These are phyloP conservation scores for Siphamia tubifer DNA, from an alignment of 2,113 vertebrate species.

Conservation along the genomic window DNA sequence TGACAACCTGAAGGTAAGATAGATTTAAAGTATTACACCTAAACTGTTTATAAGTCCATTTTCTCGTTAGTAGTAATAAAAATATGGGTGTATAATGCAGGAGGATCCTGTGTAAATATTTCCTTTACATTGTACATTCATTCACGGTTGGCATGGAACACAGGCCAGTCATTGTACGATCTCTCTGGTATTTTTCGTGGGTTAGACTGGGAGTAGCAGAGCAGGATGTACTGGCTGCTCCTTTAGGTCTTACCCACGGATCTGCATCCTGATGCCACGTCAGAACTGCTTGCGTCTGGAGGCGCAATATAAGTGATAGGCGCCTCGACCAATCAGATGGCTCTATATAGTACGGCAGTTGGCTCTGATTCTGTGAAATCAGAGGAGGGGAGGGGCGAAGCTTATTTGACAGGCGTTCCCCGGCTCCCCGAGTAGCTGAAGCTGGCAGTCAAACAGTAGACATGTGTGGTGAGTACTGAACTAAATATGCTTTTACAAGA, in stretches of 20 bases:
- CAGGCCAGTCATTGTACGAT: background rate
- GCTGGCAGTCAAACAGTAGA: constrained; percentile 45
- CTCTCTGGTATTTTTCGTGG: background rate
- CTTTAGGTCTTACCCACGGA: background rate
- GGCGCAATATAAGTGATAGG: constrained; percentile 39
- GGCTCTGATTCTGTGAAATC: constrained; percentile 12
- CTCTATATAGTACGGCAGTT: background rate
- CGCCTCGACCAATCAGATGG: constrained; percentile 58
- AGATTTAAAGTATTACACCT: no score
- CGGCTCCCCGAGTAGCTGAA: constrained; percentile 36
- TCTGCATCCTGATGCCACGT: constrained; percentile 80
- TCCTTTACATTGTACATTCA: background rate
- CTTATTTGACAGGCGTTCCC: constrained; percentile 36
- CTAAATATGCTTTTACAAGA: background rate
- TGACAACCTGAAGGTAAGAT: no score
- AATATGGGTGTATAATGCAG: no score
- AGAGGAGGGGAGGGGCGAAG: constrained; percentile 8
- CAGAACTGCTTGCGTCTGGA: constrained; percentile 47
- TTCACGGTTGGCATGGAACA: background rate
- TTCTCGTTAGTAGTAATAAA: no score
- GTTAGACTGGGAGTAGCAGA: background rate
- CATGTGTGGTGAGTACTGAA: constrained; percentile 82
- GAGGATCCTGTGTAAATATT: no score
- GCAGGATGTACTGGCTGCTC: background rate
- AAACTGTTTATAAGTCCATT: no score